Base-by-base conservation (phyloP, 2,888 invertebrate species). In the Myopa testacea region DNA sequence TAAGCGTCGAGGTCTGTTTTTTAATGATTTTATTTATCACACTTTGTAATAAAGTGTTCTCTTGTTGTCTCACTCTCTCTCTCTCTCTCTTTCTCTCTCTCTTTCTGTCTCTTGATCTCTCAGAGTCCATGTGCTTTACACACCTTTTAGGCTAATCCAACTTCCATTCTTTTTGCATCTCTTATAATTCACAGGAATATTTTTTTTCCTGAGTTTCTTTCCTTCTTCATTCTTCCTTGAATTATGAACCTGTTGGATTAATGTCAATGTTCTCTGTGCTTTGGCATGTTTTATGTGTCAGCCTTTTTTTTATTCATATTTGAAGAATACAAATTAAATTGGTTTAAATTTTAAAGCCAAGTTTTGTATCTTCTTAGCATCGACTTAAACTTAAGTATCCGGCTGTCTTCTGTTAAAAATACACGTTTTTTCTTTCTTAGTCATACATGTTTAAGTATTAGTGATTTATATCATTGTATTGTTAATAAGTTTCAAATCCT, bases 221-320 rank as follows among this genome's bases (percentile, higher is more conserved):
- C 10, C 7, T 26, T 50, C 45, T 70, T 62, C 45, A 16, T 67
- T 58, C 34, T 55, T 37, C 12, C 52, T 55, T 74, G 76, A 79
- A 78, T 79, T 78, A 79, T 79, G 78, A 70, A 78, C 68, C 65
- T 75, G 76, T 76, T 65, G 78, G 79, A 76, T 79, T 78, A 78
- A 70, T 76, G 79, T 79, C 78, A 79, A 60, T 67, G 58, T 67
- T 60, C 38, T 52, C 14, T 26, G 45, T 34, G 26, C 45, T 71
- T 50, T 38, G 65, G 55, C 55, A 52, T 76, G 10, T 62, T 63
- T 65, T 63, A 26, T 63, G 26, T 26, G 65, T 65, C 16, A n/a
- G 10, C 8, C n/a, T 14, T 65, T 38, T 38, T 6, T 14, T 45
- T 26, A 26, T 40, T 40, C 45, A 40, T 73, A 40, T 16, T 69